Base-by-base conservation (phyloP, 2,797 vertebrate genomes). In the Spea hammondii region DNA sequence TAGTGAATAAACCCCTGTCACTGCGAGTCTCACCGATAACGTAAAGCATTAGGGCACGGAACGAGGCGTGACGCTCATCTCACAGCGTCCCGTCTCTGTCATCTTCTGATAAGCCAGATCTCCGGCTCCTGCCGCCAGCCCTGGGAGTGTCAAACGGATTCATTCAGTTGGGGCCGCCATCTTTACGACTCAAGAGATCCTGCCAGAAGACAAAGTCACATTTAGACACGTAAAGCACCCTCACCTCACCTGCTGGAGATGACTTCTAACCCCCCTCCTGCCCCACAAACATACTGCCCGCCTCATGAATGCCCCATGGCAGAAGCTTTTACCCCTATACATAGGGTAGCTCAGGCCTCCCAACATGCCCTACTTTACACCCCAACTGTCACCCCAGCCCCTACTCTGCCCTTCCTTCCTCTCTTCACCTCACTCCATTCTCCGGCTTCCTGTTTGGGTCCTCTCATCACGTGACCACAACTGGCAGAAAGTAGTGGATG, bases 21-120 rank as follows among this genome's bases (percentile, higher is more conserved):
- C 32, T 32, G 32, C 32, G n/a, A 49, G 10, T 95, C 97, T 94
- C 91, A 99, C 97, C 97, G 96, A 99, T 98, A 94, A 99, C 92
- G 96, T 98, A 98, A 98, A 99, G 98, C 97, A 99, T 99, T 91
- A 98, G 97, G 97, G 95, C 94, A 92, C 53, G 65, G 47, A 7
- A 46, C 7, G 65, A 48, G 51, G 32, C 2, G 10, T 6, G 4
- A 11, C 4, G 44, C 10, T 9, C 17, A 13, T 59, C 49, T 60
- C 57, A 53, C 50, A 50, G 48, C 44, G 53, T 57, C 49, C 46
- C 47, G 8, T 60, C 65, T 17, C 50, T 60, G 49, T 62, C 32
- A 32, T 47, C 45, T 54, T 51, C 72, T 48, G 46, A 14, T 11
- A 8, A 4, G 65, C 46, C 32, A 32, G 32, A 32, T 32, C 32